These are phyloP conservation scores for Nemopilema nomurai DNA, from an alignment of 30 jellyfish, hydroid and myxozoan genomes.

Conservation along the genomic window DNA sequence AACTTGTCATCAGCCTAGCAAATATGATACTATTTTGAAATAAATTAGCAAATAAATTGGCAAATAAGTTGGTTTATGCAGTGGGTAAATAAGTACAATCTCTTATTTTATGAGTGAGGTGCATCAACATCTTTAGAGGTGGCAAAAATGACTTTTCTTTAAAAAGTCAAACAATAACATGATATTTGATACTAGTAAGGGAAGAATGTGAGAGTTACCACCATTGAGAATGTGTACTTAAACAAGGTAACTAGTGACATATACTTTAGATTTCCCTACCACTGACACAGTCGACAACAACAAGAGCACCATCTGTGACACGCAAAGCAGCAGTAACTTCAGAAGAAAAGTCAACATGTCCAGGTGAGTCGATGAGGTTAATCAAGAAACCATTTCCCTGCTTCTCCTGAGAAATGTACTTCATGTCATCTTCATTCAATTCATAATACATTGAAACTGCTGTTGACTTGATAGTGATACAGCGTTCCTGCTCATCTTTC, in stretches of 20 bases:
- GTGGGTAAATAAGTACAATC: too few species aligned
- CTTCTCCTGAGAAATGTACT: slow-evolving; percentile 55
- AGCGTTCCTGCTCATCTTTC: slow-evolving; percentile 99
- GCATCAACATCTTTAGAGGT: too few species aligned
- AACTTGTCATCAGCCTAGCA: too few species aligned
- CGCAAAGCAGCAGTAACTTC: slow-evolving; percentile 99
- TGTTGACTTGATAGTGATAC: slow-evolving; percentile 99
- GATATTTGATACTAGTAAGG: neutral
- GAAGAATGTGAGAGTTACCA: neutral
- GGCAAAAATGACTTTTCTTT: neutral
- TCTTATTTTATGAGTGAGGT: too few species aligned
- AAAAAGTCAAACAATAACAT: neutral
- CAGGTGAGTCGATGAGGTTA: slow-evolving; percentile 99
- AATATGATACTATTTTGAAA: too few species aligned
- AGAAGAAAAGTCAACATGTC: slow-evolving; percentile 99
- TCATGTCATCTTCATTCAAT: slow-evolving; percentile 83
- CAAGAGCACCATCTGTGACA: slow-evolving; percentile 99
- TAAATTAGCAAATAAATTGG: too few species aligned
- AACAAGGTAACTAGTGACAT: neutral
- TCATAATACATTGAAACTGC: slow-evolving; percentile 99
- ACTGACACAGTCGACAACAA: slow-evolving; percentile 99
- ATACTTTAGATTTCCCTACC: slow-evolving; percentile 58
- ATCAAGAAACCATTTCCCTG: slow-evolving; percentile 98
- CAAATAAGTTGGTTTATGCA: too few species aligned
- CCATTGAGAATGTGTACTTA: neutral